Base-by-base conservation (phyloP, 2,113 vertebrate species). In the Todiramphus chloris region DNA sequence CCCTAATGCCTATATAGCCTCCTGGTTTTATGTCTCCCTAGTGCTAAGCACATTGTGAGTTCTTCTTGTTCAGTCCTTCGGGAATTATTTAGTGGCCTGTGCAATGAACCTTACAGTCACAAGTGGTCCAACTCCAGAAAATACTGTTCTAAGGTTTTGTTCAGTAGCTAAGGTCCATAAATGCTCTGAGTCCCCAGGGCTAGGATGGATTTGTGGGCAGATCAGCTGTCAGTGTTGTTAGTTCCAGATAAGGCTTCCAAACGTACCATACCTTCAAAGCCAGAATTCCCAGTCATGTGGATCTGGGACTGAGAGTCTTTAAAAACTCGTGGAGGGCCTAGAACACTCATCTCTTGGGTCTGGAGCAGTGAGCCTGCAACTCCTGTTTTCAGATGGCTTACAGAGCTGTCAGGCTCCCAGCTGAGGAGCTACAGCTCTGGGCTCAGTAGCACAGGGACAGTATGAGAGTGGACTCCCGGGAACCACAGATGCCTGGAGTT, bases 401-500 rank as follows among this genome's bases (percentile, higher is more conserved):
- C 51, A 17, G 70, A n/a, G 69, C 82, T 44, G 27, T 44, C 74
- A 67, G 67, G 44, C 83, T 90, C 48, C 86, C 10, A 0, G 8
- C 80, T 51, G 91, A 78, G 89, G 89, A 90, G 73, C 93, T 91
- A 73, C 2, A 0, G 12, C 83, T 92, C 74, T 0, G 3, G 2
- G 85, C 76, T 64, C 0, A 1, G 51, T 79, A 94, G 87, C 55
- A 28, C 83, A 64, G 83, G 58, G 51, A 59, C 30, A 66, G 76
- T 15, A 86, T 92, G 51, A 92, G 89, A 51, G 55, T 67, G 41
- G 30, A 27, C 70, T 94, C 66, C 63, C 62, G 84, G 94, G 96
- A 95, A 96, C 81, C 66, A 37, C 74, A 50, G 66, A 85, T 76
- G 77, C 62, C 69, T 89, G 58, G 53, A 85, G 89, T 97, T 97